phyloP scores from a whole-genome alignment of 2,797 vertebrate species.

The Gobionotothen gibberifrons region DNA sequence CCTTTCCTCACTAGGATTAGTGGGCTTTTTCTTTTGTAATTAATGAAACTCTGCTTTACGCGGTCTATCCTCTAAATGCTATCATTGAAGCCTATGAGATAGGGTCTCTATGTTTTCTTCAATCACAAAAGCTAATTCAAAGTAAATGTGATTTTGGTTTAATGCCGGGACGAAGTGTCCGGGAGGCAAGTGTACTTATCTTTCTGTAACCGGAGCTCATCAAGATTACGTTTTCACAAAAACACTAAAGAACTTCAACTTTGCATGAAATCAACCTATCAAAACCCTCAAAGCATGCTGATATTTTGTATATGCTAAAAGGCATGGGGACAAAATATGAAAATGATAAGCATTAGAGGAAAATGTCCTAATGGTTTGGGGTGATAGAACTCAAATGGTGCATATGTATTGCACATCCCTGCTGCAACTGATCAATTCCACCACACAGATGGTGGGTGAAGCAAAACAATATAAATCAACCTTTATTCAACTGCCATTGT shows the following conservation, averaged over 20 bases:
- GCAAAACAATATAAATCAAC: slow-evolving; percentile 49
- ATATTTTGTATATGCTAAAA: slow-evolving; percentile 2
- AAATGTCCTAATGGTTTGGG: slow-evolving; percentile 10
- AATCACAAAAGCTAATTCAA: slow-evolving; percentile 67
- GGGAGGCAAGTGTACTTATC: slow-evolving; percentile 59
- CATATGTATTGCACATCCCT: slow-evolving; percentile 23
- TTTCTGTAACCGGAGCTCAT: slow-evolving; percentile 59
- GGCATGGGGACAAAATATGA: neutral
- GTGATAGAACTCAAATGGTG: slow-evolving; percentile 30
- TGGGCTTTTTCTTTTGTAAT: slow-evolving; percentile 93
- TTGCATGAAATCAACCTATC: slow-evolving; percentile 29
- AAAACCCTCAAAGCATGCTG: slow-evolving; percentile 2
- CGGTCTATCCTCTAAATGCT: slow-evolving; percentile 87
- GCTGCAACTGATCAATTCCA: slow-evolving; percentile 34
- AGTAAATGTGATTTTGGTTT: slow-evolving; percentile 63
- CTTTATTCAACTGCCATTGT: slow-evolving; percentile 27
- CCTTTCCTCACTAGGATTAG: slow-evolving; percentile 94
- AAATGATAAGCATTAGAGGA: neutral
- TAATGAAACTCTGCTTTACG: slow-evolving; percentile 92
- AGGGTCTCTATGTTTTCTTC: slow-evolving; percentile 78
- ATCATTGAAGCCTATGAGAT: slow-evolving; percentile 87
- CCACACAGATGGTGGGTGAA: slow-evolving; percentile 37
- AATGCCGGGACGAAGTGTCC: slow-evolving; percentile 39
- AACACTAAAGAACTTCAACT: slow-evolving; percentile 37
- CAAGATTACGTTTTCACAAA: slow-evolving; percentile 59